These are phyloP conservation scores for Dendrocincla fuliginosa DNA, from an alignment of 2,797 vertebrate species.

Conservation along the genomic window DNA sequence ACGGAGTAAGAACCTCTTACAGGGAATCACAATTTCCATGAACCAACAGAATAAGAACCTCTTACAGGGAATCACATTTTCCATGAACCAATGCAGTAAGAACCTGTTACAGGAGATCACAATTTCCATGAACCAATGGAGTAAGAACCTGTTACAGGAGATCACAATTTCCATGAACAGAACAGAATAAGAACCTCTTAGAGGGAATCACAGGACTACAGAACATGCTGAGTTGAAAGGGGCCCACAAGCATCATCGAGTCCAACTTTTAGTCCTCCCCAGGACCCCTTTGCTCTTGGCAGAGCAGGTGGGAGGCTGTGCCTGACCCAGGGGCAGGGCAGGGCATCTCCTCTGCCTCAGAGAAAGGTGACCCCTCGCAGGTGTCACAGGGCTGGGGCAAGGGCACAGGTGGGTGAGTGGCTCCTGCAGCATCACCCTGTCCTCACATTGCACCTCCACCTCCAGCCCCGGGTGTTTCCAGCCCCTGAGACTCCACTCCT, in stretches of 20 bases:
- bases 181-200: accelerated
- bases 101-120: accelerated
- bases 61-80: accelerated
- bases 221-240: background rate
- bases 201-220: background rate
- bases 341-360: background rate
- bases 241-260: background rate
- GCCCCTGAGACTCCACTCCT: accelerated
- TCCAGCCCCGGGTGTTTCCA: background rate
- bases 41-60: background rate
- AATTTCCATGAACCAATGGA: too few relatives aligned
- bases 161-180: background rate
- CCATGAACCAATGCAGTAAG: background rate
- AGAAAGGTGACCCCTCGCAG: background rate
- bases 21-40: background rate
- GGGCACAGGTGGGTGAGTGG: background rate
- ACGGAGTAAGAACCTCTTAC: accelerated
- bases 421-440: background rate
- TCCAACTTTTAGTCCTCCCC: background rate
- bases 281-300: background rate
- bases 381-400: background rate
- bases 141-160: accelerated
- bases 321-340: background rate
- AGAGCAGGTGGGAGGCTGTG: background rate
- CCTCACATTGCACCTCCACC: background rate